Evolutionary conservation across 2,797 vertebrate species (phyloP).

Genomic region (Mareca penelope): DNA sequence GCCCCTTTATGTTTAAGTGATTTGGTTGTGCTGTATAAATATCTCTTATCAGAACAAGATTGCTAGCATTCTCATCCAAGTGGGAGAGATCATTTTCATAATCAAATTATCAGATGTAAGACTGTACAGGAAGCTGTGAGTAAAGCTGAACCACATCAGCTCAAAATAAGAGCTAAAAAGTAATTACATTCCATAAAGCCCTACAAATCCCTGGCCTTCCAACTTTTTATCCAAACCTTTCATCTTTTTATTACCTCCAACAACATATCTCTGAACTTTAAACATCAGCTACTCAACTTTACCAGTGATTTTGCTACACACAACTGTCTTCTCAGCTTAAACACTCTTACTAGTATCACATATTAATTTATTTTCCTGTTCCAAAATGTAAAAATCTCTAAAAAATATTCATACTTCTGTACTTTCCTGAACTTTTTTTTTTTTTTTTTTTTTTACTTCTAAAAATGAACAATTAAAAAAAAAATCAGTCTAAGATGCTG

Average conservation of each 20-base stretch:
- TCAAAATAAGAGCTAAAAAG: not conserved
- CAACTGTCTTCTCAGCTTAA: not conserved
- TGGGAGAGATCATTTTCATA: constrained; percentile 33
- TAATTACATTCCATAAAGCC: not conserved
- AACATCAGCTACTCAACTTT: not conserved
- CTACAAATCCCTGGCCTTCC: not conserved
- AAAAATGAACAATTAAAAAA: not conserved
- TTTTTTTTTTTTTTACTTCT: not conserved
- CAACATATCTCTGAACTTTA: not conserved
- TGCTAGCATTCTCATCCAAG: constrained; percentile 41
- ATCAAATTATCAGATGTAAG: constrained; percentile 20
- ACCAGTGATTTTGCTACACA: not conserved
- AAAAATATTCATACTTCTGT: not conserved
- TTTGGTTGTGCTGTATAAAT: constrained; percentile 17
- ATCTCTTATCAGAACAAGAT: constrained; percentile 51
- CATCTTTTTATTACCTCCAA: not conserved
- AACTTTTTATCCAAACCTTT: not conserved
- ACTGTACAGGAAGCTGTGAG: not conserved
- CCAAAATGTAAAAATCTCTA: not conserved
- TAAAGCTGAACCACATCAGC: not conserved
- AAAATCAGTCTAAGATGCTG: not conserved
- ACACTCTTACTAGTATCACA: not conserved
- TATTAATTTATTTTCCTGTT: not conserved
- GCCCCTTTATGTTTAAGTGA: constrained; percentile 31
- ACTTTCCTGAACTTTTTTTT: not conserved